Conservation (phyloP, 2,113 vertebrate genomes). For the Catharus bicknelli region DNA sequence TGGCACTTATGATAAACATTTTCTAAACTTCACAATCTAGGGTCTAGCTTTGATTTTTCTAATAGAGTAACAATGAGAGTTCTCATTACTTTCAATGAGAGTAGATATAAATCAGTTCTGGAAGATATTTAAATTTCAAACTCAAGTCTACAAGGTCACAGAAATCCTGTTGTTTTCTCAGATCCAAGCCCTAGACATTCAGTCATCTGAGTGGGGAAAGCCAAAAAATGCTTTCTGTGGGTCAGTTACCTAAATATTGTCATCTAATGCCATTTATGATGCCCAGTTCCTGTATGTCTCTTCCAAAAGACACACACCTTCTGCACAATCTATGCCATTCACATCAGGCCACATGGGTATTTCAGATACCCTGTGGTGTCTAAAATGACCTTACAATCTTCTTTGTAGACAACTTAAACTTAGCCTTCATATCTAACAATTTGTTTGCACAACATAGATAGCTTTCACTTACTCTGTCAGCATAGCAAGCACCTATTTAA, state of each 20-base stretch:
- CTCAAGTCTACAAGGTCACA: not conserved
- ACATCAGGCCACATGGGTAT: not conserved
- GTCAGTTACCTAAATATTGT: not conserved
- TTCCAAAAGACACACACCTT: not conserved
- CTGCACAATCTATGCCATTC: not conserved
- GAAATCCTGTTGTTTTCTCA: not conserved
- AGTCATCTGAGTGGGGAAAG: not conserved
- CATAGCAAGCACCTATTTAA: not conserved
- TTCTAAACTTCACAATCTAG: not conserved
- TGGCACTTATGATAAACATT: not conserved
- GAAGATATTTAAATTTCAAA: not conserved
- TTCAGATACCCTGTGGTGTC: not conserved
- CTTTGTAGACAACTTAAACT: not conserved
- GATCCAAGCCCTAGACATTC: not conserved
- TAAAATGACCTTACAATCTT: not conserved
- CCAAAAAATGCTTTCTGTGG: accelerated
- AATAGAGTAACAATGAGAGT: not conserved
- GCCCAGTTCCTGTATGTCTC: not conserved
- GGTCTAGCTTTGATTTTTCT: not conserved
- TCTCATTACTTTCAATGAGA: not conserved
- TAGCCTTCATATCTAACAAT: not conserved
- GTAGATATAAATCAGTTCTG: not conserved
- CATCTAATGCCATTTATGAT: not conserved
- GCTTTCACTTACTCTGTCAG: not conserved
- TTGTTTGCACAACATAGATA: not conserved